Percentiles rank a stretch among this genome's conserved stretches.
Evolutionary conservation across 1,140 invertebrate species (phyloP).

Genomic region (Wasmannia auropunctata): DNA sequence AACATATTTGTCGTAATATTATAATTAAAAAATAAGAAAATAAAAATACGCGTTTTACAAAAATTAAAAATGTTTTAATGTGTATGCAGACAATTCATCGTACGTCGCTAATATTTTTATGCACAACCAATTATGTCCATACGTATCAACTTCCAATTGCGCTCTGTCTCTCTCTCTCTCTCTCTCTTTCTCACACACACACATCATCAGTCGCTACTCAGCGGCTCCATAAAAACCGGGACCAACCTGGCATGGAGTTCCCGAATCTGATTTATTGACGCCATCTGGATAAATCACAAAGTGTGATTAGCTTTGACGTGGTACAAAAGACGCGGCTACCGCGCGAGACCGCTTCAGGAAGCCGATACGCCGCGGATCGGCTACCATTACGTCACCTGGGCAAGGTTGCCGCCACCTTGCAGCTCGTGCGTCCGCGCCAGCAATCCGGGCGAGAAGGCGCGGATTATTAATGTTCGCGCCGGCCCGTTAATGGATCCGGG

Average conservation of each 20-base stretch:
- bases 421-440: conserved; percentile 67
- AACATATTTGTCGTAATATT: not conserved
- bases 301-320: conserved; percentile 53
- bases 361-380: conserved; percentile 59
- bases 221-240: conserved; percentile 20
- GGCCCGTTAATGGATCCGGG: conserved; percentile 76
- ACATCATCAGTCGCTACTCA: conserved; percentile 14
- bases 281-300: conserved; percentile 54
- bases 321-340: conserved; percentile 37
- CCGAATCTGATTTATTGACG: conserved; percentile 54
- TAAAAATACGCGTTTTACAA: not conserved
- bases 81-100: not conserved
- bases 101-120: not conserved
- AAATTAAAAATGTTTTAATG: not conserved
- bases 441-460: conserved; percentile 68
- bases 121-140: not conserved
- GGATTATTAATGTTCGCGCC: conserved; percentile 77
- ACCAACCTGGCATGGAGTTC: conserved; percentile 29
- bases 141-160: not conserved
- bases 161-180: too few relatives aligned
- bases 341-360: conserved; percentile 62
- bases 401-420: conserved; percentile 73
- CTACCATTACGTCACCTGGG: conserved; percentile 68
- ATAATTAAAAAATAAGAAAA: not conserved
- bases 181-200: too few relatives aligned